Base-by-base conservation (phyloP, 2,888 invertebrate species). In the Gnatocerus cornutus region DNA sequence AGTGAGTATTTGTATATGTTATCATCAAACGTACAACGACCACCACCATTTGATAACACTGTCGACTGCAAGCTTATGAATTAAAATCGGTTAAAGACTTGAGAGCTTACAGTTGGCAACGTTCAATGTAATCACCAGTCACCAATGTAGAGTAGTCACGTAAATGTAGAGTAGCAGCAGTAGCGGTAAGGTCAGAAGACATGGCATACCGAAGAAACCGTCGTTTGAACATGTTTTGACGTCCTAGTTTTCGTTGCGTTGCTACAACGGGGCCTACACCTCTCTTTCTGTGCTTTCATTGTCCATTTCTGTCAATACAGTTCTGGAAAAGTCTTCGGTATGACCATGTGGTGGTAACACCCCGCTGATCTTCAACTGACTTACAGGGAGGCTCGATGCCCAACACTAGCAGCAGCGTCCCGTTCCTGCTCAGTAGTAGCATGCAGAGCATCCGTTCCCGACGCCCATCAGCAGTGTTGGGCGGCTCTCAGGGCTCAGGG, bases 351-450 rank as follows among this genome's bases (percentile, higher is more conserved):
- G 53, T 13, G n/a, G 6, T 3, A 9, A 8, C 53, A 14, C 12
- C 13, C 33, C 30, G 53, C 62, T 61, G 55, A 69, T 37, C 62
- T 39, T 33, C 5, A 29, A 29, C 6, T 16, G 50, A 62, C 82
- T 86, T 86, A 72, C 88, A 95, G 95, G 93, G 94, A 81, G 94
- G 94, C 79, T 94, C 94, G 77, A 93, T 95, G 93, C 95, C 95
- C 80, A 95, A 94, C 85, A 94, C 95, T 71, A 94, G 94, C 80
- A 93, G 93, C 86, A 94, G 94, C 85, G 94, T 95, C 74, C 95
- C 95, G 76, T 94, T 93, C 86, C 88, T 95, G 85, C 88, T 94
- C 80, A 92, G 93, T 78, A 92, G 91, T 83, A 93, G 91, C 84
- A 92, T 92, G 88, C 91, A 90, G 86, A 91, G 91, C 81, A 90